Conservation (phyloP, 2,113 vertebrate species). For the Syngnathoides biaculeatus region DNA sequence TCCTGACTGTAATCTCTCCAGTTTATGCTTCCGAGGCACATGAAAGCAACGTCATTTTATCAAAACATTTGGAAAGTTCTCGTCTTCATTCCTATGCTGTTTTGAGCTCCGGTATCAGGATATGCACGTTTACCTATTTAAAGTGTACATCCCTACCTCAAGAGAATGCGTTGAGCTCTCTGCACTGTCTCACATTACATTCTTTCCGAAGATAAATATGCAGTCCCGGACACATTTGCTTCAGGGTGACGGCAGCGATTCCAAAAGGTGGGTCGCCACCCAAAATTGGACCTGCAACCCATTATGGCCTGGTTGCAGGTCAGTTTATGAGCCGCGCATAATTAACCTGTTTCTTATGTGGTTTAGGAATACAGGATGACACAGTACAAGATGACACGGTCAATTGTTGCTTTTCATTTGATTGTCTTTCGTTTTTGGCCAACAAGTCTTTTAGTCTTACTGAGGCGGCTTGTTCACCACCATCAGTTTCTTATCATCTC, state of each 20-base stretch:
- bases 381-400: no score
- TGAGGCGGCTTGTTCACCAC: no score
- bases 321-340: no score
- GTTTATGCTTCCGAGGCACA: slow-evolving; percentile 2
- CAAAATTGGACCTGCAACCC: no score
- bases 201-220: slow-evolving; percentile 16
- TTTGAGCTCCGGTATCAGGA: slow-evolving; percentile 11
- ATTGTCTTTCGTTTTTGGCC: no score
- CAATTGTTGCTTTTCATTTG: no score
- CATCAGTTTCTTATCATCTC: no score
- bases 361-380: no score
- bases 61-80: background rate
- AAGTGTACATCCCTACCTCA: slow-evolving; percentile 14
- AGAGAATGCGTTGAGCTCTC: background rate
- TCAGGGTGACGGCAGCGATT: background rate
- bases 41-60: background rate
- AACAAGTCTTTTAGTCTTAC: no score
- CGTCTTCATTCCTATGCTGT: background rate
- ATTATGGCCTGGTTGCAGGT: no score
- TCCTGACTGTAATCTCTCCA: slow-evolving; percentile 1
- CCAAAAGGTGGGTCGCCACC: no score
- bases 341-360: no score
- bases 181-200: background rate
- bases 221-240: slow-evolving; percentile 5
- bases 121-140: slow-evolving; percentile 20